These are phyloP conservation scores for Lindbergichthys nudifrons DNA, from an alignment of 2,797 vertebrate species.

Conservation along the genomic window DNA sequence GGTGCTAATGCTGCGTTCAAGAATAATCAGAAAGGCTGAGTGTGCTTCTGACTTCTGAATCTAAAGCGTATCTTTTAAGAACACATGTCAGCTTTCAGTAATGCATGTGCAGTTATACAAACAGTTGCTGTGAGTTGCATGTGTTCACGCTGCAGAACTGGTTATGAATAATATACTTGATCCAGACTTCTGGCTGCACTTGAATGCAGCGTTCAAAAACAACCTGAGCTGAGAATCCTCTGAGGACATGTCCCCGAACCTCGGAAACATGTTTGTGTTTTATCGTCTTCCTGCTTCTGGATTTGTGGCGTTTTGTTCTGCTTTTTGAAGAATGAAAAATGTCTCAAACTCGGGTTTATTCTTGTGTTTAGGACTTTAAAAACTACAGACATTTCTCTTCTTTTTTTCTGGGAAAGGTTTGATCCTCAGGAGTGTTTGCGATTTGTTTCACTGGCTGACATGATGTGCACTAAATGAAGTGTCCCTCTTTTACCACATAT, in stretches of 20 bases:
- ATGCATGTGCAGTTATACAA: not conserved
- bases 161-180: not conserved
- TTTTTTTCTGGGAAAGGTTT: not conserved
- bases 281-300: constrained; percentile 34
- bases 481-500: not conserved
- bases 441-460: not conserved
- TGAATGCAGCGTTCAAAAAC: constrained; percentile 21
- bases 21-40: not conserved
- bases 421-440: constrained; percentile 32
- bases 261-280: not conserved
- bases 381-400: not conserved
- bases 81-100: not conserved
- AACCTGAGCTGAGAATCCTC: not conserved
- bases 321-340: not conserved
- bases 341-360: not conserved
- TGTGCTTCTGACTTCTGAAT: not conserved
- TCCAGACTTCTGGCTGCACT: not conserved
- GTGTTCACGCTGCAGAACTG: not conserved
- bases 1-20: constrained; percentile 38
- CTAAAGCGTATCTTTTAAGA: not conserved
- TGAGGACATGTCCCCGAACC: not conserved
- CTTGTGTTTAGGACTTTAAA: not conserved
- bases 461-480: not conserved
- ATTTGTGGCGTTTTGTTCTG: not conserved
- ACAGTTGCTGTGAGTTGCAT: not conserved